These are phyloP conservation scores for Melanocharis versteri DNA, from an alignment of 2,113 vertebrate species.

Conservation along the genomic window DNA sequence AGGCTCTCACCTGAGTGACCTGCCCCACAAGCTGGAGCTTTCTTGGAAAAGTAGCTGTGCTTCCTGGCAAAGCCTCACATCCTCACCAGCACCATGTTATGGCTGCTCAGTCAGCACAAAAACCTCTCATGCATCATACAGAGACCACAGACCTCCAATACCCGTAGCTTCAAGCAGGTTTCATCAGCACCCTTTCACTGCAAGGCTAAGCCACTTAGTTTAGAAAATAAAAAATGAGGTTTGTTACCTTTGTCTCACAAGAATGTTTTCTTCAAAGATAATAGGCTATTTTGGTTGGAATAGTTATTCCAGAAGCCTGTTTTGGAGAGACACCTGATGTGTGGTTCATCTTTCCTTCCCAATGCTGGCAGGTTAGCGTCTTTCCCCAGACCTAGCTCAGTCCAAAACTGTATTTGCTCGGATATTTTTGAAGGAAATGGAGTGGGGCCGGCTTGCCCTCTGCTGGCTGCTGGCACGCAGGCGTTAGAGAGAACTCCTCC, in stretches of 20 bases:
- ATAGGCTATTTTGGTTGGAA: accelerated
- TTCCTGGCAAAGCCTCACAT: accelerated
- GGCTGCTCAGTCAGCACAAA: not conserved
- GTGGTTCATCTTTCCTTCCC: not conserved
- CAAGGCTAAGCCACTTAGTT: not conserved
- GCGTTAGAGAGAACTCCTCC: accelerated
- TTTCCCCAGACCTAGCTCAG: not conserved
- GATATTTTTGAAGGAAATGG: not conserved
- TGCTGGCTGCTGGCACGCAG: not conserved
- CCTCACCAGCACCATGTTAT: not conserved
- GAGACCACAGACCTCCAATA: not conserved
- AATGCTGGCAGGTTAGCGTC: accelerated
- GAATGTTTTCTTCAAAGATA: not conserved
- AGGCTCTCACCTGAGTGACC: not conserved
- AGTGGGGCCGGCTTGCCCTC: constrained; percentile 7
- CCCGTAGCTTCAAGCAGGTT: not conserved
- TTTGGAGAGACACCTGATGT: not conserved
- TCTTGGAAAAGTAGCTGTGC: not conserved
- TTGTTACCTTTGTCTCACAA: not conserved
- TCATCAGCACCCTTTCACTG: not conserved
- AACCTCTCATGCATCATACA: not conserved
- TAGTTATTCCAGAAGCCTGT: not conserved
- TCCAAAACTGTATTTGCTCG: not conserved
- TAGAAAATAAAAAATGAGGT: not conserved
- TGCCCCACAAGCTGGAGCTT: not conserved